Evolutionary conservation across 92 coral and sea anemone genomes (phyloP).

Genomic region (Phenganax marumi): DNA sequence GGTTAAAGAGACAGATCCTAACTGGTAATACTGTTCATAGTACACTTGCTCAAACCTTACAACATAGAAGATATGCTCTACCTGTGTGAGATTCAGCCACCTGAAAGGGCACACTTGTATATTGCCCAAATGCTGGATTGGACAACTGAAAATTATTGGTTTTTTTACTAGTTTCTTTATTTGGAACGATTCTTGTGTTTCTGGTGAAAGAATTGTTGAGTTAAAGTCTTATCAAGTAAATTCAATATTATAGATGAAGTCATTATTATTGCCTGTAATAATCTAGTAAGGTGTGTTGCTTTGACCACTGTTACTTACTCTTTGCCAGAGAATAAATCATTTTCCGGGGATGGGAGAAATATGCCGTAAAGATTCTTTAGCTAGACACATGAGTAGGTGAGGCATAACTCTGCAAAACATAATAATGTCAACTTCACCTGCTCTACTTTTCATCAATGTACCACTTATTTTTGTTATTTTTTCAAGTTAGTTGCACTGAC

Average conservation of each 20-base stretch:
- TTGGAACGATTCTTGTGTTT: conserved; percentile 90
- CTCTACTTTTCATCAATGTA: background rate
- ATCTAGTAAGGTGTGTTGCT: background rate
- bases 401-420: conserved; percentile 8
- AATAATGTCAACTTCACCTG: background rate
- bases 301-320: background rate
- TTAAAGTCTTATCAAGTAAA: conserved; percentile 86
- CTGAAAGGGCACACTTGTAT: too few relatives aligned
- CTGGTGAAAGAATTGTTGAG: conserved; percentile 78
- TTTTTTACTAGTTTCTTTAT: conserved; percentile 60
- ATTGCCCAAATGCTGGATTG: too few relatives aligned
- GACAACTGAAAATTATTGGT: background rate
- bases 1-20: conserved; percentile 75
- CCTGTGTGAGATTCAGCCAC: too few relatives aligned
- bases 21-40: conserved; percentile 57
- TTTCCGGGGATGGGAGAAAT: conserved; percentile 99
- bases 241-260: background rate
- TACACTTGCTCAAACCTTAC: background rate
- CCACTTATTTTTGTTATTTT: too few relatives aligned
- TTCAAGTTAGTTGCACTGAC: too few relatives aligned
- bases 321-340: conserved; percentile 82
- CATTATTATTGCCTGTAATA: too few relatives aligned
- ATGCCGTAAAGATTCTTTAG: conserved; percentile 83
- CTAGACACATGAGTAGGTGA: conserved; percentile 87
- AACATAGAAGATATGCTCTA: too few relatives aligned